A percentile compares a stretch with the other conserved stretches of the same genome.
Evolutionary conservation across 2,888 invertebrate species (phyloP).

Genomic region (Halictus ligatus): DNA sequence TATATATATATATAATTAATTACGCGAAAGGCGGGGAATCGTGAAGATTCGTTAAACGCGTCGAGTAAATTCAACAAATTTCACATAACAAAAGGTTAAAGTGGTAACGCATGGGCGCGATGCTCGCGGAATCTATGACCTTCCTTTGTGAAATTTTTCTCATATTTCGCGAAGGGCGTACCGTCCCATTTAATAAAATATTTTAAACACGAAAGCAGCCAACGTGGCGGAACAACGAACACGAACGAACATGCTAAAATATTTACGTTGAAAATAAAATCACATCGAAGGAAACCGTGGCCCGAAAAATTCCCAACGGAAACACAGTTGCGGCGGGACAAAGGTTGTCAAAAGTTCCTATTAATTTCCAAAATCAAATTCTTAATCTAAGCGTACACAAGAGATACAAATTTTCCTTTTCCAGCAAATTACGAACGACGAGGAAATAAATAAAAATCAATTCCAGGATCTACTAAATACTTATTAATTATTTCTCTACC

Average conservation of each 20-base stretch:
- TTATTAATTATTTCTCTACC: too few species aligned
- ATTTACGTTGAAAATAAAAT: background rate
- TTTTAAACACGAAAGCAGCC: background rate
- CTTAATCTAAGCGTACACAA: too few species aligned
- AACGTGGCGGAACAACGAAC: background rate
- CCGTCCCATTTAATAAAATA: background rate
- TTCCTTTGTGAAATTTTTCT: background rate
- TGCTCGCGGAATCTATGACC: background rate
- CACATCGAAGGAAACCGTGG: background rate
- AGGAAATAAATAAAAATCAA: too few species aligned
- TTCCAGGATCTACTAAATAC: too few species aligned
- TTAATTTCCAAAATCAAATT: too few species aligned
- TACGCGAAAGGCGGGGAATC: background rate
- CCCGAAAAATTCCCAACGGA: background rate
- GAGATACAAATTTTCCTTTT: too few species aligned
- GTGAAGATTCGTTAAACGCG: background rate
- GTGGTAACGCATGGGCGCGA: background rate
- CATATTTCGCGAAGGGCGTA: background rate
- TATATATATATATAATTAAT: background rate
- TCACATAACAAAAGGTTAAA: background rate
- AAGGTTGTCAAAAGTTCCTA: background rate
- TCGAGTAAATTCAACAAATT: background rate
- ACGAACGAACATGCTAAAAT: background rate
- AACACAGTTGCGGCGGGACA: background rate
- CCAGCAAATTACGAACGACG: too few species aligned